Base-by-base conservation (phyloP, 2,113 vertebrate species). In the Amazona guildingii region DNA sequence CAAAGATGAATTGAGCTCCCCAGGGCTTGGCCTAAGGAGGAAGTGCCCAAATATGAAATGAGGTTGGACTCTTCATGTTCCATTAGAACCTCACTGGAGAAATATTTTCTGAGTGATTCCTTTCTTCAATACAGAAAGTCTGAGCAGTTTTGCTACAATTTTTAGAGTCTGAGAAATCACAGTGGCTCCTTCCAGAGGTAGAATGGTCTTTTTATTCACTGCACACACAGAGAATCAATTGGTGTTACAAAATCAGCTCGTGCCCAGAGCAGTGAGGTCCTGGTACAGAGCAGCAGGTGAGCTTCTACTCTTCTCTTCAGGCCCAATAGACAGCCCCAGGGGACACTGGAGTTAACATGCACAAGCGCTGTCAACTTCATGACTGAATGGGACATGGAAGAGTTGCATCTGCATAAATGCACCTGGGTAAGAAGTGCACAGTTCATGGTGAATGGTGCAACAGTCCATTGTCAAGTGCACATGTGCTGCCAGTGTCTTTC, bases 181-280 rank as follows among this genome's bases (percentile, higher is more conserved):
- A 93, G 90, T 48, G 94, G 92, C 68, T 90, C 86, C 92, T 93
- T 35, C 84, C 77, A 95, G 97, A 98, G 98, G 97, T 97, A 98
- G 97, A 98, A 92, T 39, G 90, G 94, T 97, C 81, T 96, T 90
- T 97, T 97, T 96, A 95, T 92, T 97, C 97, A 97, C 97, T 66
- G 95, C 97, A 98, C 95, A 97, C 83, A 48, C 69, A 94, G 63
- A 95, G 85, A 94, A 70, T 63, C 55, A 18, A 28, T 17, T 6
- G 84, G 46, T 73, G 52, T 81, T 93, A 94, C 92, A 92, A 48
- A 75, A 93, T 7, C 80, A 86, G 92, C 89, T 92, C 75, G 69
- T 70, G 85, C 83, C 63, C 68, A 33, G 74, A 31, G 88, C 83
- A 76, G 49, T 0, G 8, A 79, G 67, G 35, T 49, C 41, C 48